These are phyloP conservation scores for Blera fallax DNA, from an alignment of 2,888 invertebrate genomes.

Conservation along the genomic window DNA sequence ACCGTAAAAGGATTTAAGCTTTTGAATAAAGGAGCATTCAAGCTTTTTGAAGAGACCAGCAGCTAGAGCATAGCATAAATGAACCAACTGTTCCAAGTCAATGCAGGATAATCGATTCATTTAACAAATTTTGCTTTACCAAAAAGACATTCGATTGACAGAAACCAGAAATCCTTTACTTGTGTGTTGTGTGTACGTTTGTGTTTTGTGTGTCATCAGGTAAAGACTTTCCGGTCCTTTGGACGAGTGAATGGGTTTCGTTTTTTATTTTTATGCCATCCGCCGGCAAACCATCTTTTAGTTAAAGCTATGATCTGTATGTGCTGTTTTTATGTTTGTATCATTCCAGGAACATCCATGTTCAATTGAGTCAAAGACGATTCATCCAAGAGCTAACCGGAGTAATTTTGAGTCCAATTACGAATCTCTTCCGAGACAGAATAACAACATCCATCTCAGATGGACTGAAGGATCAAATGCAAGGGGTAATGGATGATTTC, in stretches of 20 bases:
- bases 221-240: conserved; percentile 22
- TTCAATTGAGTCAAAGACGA: conserved; percentile 78
- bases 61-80: neutral
- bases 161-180: conserved; percentile 21
- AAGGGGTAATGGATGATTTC: conserved; percentile 79
- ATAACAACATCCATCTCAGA: conserved; percentile 81
- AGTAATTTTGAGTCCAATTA: conserved; percentile 80
- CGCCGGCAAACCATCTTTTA: neutral
- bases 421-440: conserved; percentile 79
- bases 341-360: conserved; percentile 78
- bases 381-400: conserved; percentile 79
- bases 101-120: conserved; percentile 32
- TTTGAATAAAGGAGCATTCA: neutral
- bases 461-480: conserved; percentile 79
- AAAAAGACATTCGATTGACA: conserved; percentile 25
- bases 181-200: neutral
- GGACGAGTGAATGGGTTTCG: conserved; percentile 42
- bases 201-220: conserved; percentile 27
- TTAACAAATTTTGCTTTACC: conserved; percentile 15
- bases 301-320: conserved; percentile 12
- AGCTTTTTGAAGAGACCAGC: neutral
- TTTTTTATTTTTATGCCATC: conserved; percentile 6
- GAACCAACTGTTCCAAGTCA: neutral
- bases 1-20: conserved; percentile 13
- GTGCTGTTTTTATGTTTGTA: neutral